phyloP scores from a whole-genome alignment of 2,888 invertebrate genomes.

The Imbricaverruca yamaguchii region DNA sequence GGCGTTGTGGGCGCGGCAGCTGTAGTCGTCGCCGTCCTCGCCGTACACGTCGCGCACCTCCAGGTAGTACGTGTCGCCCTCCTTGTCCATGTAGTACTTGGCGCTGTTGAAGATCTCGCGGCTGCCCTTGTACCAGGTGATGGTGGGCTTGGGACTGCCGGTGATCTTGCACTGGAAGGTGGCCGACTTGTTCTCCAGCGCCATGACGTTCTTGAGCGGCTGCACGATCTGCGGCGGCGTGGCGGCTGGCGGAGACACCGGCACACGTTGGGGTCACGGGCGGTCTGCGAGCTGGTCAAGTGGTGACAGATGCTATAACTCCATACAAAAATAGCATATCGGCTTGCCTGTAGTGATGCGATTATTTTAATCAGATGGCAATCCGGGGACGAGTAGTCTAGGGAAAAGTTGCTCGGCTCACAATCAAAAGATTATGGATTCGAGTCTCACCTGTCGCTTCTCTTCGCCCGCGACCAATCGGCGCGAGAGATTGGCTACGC shows the following conservation, averaged over 20 bases:
- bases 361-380: no score
- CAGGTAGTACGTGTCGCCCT: slow-evolving; percentile 74
- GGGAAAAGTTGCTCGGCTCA: no score
- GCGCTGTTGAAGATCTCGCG: slow-evolving; percentile 88
- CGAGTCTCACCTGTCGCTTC: no score
- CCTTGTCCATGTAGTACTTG: slow-evolving; percentile 84
- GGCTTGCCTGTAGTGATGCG: no score
- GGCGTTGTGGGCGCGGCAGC: slow-evolving; percentile 87
- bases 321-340: no score
- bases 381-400: no score
- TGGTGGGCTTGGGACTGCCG: slow-evolving; percentile 77
- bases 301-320: no score
- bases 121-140: slow-evolving; percentile 97
- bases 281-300: no score
- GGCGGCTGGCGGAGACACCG: slow-evolving; percentile 52
- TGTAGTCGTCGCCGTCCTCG: slow-evolving; percentile 98
- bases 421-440: no score
- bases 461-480: no score
- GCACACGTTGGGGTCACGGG: no score
- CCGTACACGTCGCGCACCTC: slow-evolving; percentile 89
- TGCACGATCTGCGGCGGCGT: slow-evolving; percentile 82
- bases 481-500: no score
- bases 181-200: slow-evolving; percentile 89
- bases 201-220: slow-evolving; percentile 75
- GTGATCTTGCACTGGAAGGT: slow-evolving; percentile 86